Base-by-base conservation (phyloP, 1,140 invertebrate genomes). In the Palaemon carinicauda region DNA sequence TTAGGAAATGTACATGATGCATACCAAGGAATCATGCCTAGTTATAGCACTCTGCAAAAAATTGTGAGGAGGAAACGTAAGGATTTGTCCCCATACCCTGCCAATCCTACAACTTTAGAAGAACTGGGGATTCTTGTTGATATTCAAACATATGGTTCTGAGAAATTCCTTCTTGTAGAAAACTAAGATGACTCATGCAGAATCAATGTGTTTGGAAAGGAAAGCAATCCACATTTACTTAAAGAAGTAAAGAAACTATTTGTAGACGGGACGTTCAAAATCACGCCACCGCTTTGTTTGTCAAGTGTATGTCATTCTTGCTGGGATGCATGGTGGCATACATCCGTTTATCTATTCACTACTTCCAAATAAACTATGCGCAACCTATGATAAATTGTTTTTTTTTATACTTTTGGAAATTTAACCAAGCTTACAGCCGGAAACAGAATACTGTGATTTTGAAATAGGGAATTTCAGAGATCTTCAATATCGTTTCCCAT, bases 141-240 rank as follows among this genome's bases (percentile, higher is more conserved):
- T 81, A 60, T 81, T 54, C 53, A 65, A 29, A 81, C 79, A 3
- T 56, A 33, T 77, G 79, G 33, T 65, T 81, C n/a, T 24, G 33
- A 17, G 27, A 60, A 65, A 60, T 60, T 81, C 65, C 52, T 53
- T 80, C 78, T 80, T 80, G 53, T 19, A 24, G 52, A 53, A 50
- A 80, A 27, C 53, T 12, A 52, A 53, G 78, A 53, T 80, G 53
- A 41, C 3, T 80, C 53, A 80, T 80, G 78, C 78, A 80, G n/a
- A 80, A 80, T 80, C 19, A 80, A 10, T 80, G 54, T 80, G 54
- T 80, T 80, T 24, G 78, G 78, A 80, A 80, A 21, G 78, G 41
- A 80, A 56, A 80, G 78, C 21, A 80, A 80, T 80, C 3, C 9
- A 80, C 51, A 21, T 80, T 80, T 80, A 80, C 78, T 80, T 41